Evolutionary conservation across 2,113 vertebrate genomes (phyloP), one percentile per base, ranked within the genome.

Genomic region (Marmota monax): DNA sequence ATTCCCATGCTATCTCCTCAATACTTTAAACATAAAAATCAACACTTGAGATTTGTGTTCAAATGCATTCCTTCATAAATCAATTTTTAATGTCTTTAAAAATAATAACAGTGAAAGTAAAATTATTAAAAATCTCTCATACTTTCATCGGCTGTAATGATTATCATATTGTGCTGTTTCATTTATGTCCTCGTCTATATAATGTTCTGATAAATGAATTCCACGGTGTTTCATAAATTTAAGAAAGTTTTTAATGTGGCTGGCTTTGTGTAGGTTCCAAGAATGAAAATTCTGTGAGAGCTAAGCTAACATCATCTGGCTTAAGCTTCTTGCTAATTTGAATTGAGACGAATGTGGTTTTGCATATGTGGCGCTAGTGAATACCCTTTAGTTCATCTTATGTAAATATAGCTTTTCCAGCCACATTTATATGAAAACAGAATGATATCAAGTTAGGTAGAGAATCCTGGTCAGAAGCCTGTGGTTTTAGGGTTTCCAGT

Each of bases 1-100:
- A 86, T 69, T 42, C 16, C 37, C 45, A 73, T 14, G 14, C 3
- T 42, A 70, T 84, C 80, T 5, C 72, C 7, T 94, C 85, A 73
- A 96, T 94, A 82, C 45, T 45, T 70, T 88, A 65, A 74, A 96
- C 67, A 69, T 88, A 5, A 90, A 86, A 77, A 53, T 73, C 27
- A 76, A 80, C 12, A 79, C 16, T 58, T 92, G 32, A 63, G 32
- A 4, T 5, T n/a, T 51, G 7, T 58, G 17, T 11, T 56, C 12
- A 25, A 29, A 53, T 42, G 29, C 0, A 94, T 7, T 95, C 7
- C 1, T 93, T 76, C 25, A 1, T 90, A 70, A 79, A 56, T 2
- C 8, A 80, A 65, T 45, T 78, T 87, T 7, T 16, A 67, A 39
- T 45, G 48, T 29, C 65, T 74, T 94, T 67, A 65, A 3, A 34